phyloP scores from a whole-genome alignment of 1,140 invertebrate species.

The Chionoecetes opilio region DNA sequence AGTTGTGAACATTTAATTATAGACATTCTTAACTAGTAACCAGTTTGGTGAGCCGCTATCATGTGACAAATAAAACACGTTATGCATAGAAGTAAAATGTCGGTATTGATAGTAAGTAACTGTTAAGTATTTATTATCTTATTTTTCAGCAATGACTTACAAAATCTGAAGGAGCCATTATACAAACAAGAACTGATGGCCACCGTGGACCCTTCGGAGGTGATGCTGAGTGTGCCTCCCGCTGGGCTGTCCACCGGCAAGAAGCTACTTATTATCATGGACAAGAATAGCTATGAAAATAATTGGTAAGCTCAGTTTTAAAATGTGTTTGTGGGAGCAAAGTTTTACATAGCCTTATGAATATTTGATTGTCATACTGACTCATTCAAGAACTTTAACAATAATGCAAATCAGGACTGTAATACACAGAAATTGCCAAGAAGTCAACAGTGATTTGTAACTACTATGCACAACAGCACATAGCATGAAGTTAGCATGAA shows the following conservation, averaged over 20 bases:
- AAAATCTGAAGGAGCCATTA: slow-evolving; percentile 73
- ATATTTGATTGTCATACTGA: background rate
- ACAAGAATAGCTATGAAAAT: slow-evolving; percentile 80
- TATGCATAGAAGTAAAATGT: too few species aligned
- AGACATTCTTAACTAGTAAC: too few species aligned
- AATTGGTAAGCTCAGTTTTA: slow-evolving; percentile 68
- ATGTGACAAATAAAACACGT: too few species aligned
- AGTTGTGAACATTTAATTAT: too few species aligned
- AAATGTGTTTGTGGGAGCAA: background rate
- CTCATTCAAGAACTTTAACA: background rate
- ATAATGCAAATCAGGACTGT: too few species aligned
- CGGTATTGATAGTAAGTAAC: background rate
- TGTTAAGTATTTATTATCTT: background rate
- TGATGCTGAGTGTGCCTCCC: slow-evolving; percentile 60
- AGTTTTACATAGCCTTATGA: background rate
- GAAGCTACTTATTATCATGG: slow-evolving; percentile 77
- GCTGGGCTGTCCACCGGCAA: slow-evolving; percentile 49
- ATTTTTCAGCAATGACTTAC: slow-evolving; percentile 66
- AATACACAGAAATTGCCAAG: too few species aligned
- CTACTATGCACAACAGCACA: too few species aligned
- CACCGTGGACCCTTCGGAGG: slow-evolving; percentile 51
- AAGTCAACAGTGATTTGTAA: too few species aligned
- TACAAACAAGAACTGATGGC: slow-evolving; percentile 70
- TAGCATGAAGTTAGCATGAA: too few species aligned
- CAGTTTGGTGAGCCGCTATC: too few species aligned